These are phyloP conservation scores for Oasisia sp. DNA, from an alignment of 2,888 invertebrate genomes.

Conservation along the genomic window DNA sequence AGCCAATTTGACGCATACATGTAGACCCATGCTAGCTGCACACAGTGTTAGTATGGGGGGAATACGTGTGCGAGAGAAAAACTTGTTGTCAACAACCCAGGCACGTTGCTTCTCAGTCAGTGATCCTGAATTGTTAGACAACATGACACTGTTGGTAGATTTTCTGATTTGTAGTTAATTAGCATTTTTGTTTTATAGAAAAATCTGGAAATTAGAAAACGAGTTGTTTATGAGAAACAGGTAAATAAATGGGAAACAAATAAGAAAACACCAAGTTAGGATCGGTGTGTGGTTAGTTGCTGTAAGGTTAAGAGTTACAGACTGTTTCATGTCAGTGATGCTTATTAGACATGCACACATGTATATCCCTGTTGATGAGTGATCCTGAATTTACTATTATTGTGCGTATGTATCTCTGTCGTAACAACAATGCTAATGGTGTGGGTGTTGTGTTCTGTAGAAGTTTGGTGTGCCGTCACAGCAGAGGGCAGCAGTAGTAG, in stretches of 20 bases:
- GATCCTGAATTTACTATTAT: background rate
- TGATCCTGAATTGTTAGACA: too few relatives aligned
- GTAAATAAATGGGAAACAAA: too few relatives aligned
- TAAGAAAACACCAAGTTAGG: too few relatives aligned
- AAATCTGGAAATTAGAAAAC: too few relatives aligned
- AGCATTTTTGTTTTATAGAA: too few relatives aligned
- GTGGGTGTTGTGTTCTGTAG: background rate
- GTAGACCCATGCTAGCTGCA: background rate
- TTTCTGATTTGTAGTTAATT: too few relatives aligned
- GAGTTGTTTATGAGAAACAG: too few relatives aligned
- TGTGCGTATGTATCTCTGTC: background rate
- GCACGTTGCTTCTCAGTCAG: background rate
- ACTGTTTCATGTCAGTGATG: too few relatives aligned
- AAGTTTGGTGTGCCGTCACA: background rate
- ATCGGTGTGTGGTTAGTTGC: too few relatives aligned
- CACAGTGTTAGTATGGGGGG: background rate
- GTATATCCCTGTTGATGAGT: background rate
- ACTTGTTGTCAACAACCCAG: background rate
- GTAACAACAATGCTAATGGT: background rate
- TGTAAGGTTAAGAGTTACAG: too few relatives aligned
- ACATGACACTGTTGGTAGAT: too few relatives aligned
- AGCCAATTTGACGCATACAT: background rate
- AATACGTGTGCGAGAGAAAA: background rate
- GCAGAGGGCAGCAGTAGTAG: slow-evolving; percentile 1
- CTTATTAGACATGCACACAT: too few relatives aligned